Conservation (phyloP, 2,797 vertebrate genomes). For the Bradypodion pumilum region DNA sequence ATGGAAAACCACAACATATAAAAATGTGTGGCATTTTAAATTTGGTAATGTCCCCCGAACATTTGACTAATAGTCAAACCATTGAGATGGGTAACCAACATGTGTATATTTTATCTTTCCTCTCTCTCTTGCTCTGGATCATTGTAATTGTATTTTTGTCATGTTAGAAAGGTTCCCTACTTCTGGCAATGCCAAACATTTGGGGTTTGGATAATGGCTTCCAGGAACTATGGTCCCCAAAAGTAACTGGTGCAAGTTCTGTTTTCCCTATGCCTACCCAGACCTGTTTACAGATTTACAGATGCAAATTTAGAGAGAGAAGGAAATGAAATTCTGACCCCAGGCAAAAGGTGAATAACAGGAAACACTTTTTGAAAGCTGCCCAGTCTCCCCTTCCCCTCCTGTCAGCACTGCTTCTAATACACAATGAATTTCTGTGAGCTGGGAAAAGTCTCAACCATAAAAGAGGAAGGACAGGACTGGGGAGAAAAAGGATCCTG, state of each 20-base stretch:
- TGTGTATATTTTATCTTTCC: no score
- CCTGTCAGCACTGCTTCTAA: neutral
- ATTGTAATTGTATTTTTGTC: no score
- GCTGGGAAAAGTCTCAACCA: neutral
- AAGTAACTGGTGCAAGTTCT: neutral
- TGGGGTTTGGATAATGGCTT: neutral
- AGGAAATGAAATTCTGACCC: constrained; percentile 18
- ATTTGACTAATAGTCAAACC: no score
- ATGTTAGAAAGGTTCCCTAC: no score
- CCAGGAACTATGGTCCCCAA: neutral
- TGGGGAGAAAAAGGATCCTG: neutral
- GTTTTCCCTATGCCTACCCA: neutral
- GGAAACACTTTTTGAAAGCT: constrained; percentile 15
- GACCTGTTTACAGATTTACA: neutral
- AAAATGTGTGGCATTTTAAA: no score
- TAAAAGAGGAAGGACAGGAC: neutral
- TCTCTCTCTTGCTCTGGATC: no score
- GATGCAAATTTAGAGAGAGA: neutral
- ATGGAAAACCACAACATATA: no score
- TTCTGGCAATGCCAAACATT: no score
- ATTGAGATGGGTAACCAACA: no score
- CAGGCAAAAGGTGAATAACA: constrained; percentile 24
- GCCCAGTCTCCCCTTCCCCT: no score
- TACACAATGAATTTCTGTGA: neutral
- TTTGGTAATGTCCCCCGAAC: no score